Conservation (phyloP, 1,140 invertebrate species). For the Streblospio benedicti region DNA sequence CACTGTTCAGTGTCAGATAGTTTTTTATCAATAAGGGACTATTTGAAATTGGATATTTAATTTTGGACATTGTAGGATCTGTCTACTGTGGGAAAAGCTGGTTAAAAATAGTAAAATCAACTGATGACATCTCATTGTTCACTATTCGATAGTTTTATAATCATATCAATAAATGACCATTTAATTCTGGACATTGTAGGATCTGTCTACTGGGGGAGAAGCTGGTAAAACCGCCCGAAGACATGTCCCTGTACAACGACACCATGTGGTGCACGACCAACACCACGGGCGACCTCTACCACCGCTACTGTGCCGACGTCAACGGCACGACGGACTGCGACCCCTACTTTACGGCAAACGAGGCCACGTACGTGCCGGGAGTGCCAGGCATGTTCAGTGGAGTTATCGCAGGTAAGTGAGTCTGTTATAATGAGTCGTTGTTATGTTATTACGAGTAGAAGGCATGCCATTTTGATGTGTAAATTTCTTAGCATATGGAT, state of each 20-base stretch:
- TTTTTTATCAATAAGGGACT: no score
- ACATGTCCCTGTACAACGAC: background rate
- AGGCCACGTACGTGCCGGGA: constrained; percentile 2
- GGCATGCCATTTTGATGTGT: background rate
- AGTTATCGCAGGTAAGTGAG: constrained; percentile 3
- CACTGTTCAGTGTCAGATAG: no score
- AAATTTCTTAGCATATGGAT: no score
- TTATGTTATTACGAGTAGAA: background rate
- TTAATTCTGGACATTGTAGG: background rate
- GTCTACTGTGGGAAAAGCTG: no score
- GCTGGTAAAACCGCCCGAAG: background rate
- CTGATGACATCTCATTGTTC: no score
- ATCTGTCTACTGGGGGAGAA: constrained; percentile 11
- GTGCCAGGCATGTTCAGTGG: constrained; percentile 13
- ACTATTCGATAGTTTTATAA: no score
- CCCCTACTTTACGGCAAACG: background rate
- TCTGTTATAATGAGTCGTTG: background rate
- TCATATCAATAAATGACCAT: no score
- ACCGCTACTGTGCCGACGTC: background rate
- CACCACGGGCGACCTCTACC: background rate
- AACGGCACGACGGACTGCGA: constrained; percentile 10
- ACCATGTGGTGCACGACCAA: constrained; percentile 12
- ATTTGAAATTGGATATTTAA: no score
- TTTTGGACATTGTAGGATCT: no score
- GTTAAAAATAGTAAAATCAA: no score